Evolutionary conservation across 2,113 vertebrate genomes (phyloP), one percentile per base, ranked within the genome.

Genomic region (Pseudois nayaur): DNA sequence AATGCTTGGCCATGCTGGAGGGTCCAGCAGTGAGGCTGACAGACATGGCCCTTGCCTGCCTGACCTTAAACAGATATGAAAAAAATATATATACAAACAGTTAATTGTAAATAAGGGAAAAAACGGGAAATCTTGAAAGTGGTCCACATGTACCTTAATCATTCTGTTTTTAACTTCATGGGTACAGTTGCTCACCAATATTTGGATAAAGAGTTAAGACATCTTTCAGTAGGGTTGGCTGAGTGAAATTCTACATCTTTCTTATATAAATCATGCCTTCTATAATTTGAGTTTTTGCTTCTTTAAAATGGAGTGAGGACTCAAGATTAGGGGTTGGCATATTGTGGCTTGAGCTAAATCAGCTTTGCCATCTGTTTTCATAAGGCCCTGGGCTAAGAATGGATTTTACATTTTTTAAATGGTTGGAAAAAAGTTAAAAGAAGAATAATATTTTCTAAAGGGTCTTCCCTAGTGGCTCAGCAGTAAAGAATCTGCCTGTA

Each of bases 101-200:
- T 16, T 83, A 25, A 94, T 43, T 50, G 17, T 67, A 60, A 94
- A 91, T 91, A 19, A 19, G 6, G 6, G 36, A 23, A 52, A 67
- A 93, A 88, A 83, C 0, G 3, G 14, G 45, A 71, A 84, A 95
- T 94, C 43, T 87, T 57, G 54, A 25, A 82, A 92, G 23, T 78
- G 33, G 40, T 27, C 25, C 3, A 55, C 40, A 87, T 21, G 8
- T 19, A 43, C 3, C 62, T 89, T 45, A 78, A 25, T 12, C 3
- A 64, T 95, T 90, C 85, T 79, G 27, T 89, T 94, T 94, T 85
- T 74, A 91, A 93, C 16, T 89, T 82, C 40, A 76, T 85, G 57
- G 52, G 8, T 71, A 36, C 3, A 79, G 15, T 59, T 93, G 13
- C 8, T 79, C 31, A 94, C 12, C 13, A 59, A 36, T 64, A 88